Evolutionary conservation across 2,888 invertebrate species (phyloP).

Genomic region (Liposcelis brunnea): DNA sequence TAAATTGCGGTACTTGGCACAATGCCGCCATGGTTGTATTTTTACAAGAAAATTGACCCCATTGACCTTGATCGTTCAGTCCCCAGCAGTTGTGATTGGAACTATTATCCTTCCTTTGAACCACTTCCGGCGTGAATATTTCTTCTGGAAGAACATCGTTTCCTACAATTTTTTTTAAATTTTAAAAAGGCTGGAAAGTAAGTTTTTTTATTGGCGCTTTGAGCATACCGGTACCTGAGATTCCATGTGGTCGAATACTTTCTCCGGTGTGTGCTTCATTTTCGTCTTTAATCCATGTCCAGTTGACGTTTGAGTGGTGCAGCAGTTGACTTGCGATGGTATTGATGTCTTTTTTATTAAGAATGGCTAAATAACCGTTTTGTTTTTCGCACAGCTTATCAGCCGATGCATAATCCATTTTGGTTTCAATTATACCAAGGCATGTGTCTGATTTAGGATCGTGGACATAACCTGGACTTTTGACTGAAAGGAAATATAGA

Average conservation of each 20-base stretch:
- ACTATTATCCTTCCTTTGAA: neutral
- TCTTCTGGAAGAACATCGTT: neutral
- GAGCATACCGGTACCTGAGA: too few relatives aligned
- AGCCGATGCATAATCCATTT: neutral
- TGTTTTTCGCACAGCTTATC: neutral
- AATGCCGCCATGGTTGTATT: neutral
- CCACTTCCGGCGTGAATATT: neutral
- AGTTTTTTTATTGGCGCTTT: too few relatives aligned
- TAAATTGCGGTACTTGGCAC: neutral
- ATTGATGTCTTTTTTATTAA: neutral
- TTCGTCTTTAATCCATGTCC: slow-evolving; percentile 2
- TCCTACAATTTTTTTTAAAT: neutral
- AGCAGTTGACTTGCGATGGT: neutral
- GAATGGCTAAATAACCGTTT: neutral
- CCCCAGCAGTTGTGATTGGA: neutral
- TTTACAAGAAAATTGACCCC: slow-evolving; percentile 4
- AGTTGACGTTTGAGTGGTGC: neutral
- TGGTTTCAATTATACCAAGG: neutral
- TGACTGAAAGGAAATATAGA: slow-evolving; percentile 2
- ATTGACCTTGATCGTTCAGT: slow-evolving; percentile 1
- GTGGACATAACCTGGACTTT: neutral
- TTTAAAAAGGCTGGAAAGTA: too few relatives aligned
- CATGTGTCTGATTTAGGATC: neutral
- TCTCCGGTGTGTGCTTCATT: neutral
- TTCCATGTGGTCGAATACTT: neutral